These are phyloP conservation scores for Embidobia sp. DNA, from an alignment of 2,888 invertebrate genomes.

Conservation along the genomic window DNA sequence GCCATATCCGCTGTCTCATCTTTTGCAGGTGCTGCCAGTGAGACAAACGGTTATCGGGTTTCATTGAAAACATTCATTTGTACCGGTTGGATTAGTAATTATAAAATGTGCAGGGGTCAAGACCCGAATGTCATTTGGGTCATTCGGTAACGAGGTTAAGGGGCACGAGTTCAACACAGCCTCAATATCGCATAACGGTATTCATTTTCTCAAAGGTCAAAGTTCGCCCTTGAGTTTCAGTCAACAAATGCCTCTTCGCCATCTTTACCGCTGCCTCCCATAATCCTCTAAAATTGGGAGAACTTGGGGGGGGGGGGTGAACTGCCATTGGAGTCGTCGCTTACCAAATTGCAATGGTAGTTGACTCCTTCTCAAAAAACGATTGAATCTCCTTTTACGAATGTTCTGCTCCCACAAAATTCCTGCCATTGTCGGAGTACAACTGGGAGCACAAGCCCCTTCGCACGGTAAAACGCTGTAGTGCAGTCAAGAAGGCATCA, in stretches of 20 bases:
- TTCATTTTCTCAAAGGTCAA: not conserved
- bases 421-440: conserved; percentile 1
- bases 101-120: not conserved
- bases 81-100: not conserved
- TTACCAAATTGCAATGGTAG: not conserved
- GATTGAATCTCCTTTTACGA: too few species aligned
- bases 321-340: not conserved
- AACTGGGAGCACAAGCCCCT: not conserved
- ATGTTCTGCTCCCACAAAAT: conserved; percentile 3
- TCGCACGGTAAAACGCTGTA: not conserved
- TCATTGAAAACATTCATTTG: not conserved
- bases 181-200: not conserved
- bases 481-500: not conserved
- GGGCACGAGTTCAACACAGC: conserved; percentile 1
- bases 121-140: not conserved
- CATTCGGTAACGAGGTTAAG: not conserved
- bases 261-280: not conserved
- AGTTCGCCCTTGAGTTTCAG: not conserved
- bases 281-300: not conserved
- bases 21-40: conserved; percentile 1
- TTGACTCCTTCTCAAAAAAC: conserved; percentile 1
- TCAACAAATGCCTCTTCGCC: not conserved
- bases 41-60: not conserved
- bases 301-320: not conserved
- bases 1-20: not conserved